These are phyloP conservation scores for Leucopsar rothschildi DNA, from an alignment of 2,113 vertebrate genomes.

Conservation along the genomic window DNA sequence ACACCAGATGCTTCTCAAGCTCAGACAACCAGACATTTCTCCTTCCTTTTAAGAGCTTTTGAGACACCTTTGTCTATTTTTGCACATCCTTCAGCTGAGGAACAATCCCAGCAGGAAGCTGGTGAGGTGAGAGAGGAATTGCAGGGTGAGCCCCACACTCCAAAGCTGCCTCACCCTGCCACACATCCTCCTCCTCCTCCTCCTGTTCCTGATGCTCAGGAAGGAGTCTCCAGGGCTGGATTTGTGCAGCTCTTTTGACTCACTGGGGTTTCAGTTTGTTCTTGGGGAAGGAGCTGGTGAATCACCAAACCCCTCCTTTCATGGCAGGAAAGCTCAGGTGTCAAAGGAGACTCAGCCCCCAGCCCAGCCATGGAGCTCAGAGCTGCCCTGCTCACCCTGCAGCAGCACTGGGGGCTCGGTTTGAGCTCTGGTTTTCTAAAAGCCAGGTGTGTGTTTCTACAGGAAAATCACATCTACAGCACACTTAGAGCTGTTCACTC, in stretches of 20 bases:
- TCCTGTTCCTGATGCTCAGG: background rate
- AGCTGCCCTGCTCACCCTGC: background rate
- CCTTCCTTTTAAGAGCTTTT: background rate
- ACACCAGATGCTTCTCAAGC: background rate
- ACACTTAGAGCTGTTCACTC: background rate
- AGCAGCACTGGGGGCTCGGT: background rate
- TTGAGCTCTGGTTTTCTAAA: background rate
- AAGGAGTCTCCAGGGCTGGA: background rate
- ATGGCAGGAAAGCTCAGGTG: background rate
- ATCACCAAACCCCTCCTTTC: background rate
- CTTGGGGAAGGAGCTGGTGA: background rate
- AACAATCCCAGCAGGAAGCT: background rate
- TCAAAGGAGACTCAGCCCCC: background rate
- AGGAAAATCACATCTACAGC: background rate
- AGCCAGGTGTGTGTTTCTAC: background rate
- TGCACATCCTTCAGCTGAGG: background rate
- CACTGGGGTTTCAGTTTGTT: background rate
- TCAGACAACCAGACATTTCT: background rate
- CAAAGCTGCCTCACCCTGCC: background rate
- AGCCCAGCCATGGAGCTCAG: background rate
- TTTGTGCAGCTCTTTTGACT: background rate
- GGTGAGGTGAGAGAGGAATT: background rate
- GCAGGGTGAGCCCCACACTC: rapidly evolving
- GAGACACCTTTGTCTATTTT: background rate
- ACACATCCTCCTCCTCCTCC: background rate